Percentiles rank a stretch among this genome's conserved stretches.
Conservation (phyloP, 1,140 invertebrate genomes). For the Neodiprion pinetum region DNA sequence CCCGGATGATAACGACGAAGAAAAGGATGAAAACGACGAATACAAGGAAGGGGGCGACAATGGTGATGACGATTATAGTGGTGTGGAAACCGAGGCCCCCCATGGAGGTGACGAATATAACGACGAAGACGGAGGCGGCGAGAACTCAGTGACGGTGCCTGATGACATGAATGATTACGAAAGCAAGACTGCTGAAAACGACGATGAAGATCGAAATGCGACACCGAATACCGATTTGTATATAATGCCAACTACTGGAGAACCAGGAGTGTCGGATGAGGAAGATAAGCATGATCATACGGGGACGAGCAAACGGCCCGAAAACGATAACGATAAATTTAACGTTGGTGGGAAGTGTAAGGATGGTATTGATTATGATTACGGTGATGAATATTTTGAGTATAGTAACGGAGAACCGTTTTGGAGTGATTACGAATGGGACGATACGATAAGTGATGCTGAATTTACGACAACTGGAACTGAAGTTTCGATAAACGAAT, state of each 20-base stretch:
- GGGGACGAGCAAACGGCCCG: too few relatives aligned
- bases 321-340: too few relatives aligned
- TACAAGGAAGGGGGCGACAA: conserved; percentile 5
- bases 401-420: too few relatives aligned
- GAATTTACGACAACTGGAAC: too few relatives aligned
- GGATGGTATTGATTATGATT: too few relatives aligned
- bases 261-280: background rate
- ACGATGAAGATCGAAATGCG: background rate
- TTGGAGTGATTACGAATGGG: too few relatives aligned
- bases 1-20: conserved; percentile 1
- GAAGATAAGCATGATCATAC: background rate
- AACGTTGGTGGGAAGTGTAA: too few relatives aligned
- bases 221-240: background rate
- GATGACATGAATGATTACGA: background rate
- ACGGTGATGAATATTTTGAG: too few relatives aligned
- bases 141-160: background rate
- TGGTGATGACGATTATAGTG: background rate
- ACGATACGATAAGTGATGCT: too few relatives aligned
- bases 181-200: background rate
- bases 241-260: too few relatives aligned
- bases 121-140: conserved; percentile 6
- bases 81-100: too few relatives aligned
- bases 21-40: conserved; percentile 11
- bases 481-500: too few relatives aligned
- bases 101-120: conserved; percentile 14